These are phyloP conservation scores for Zootermopsis nevadensis DNA, from an alignment of 2,888 invertebrate genomes.

Conservation along the genomic window DNA sequence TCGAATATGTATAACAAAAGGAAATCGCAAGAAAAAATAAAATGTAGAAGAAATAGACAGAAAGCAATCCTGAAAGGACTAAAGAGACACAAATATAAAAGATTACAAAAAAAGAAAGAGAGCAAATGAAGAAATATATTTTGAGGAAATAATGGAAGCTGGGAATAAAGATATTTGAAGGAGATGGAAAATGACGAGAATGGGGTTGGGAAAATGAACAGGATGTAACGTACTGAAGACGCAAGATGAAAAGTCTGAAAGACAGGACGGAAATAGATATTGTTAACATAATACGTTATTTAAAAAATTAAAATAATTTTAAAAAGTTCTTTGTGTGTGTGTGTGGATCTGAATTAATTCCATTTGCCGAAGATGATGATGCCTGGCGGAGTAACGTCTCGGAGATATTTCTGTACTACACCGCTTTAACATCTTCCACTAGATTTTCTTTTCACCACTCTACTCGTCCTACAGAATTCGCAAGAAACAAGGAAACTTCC, in stretches of 20 bases:
- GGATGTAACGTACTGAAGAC: neutral
- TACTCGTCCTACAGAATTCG: neutral
- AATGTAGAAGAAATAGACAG: neutral
- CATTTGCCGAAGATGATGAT: neutral
- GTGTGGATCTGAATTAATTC: neutral
- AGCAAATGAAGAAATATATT: too few species aligned
- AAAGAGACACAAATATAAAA: too few species aligned
- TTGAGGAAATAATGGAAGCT: too few species aligned
- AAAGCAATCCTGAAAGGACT: neutral
- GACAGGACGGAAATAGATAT: neutral
- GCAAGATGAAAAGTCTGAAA: neutral
- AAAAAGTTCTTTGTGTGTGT: neutral
- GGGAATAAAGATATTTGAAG: too few species aligned
- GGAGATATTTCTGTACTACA: too few species aligned
- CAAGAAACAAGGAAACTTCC: neutral
- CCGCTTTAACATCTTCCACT: neutral
- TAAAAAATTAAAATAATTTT: neutral
- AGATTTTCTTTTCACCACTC: neutral
- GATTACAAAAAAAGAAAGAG: too few species aligned
- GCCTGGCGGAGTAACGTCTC: neutral
- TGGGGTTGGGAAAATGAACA: neutral
- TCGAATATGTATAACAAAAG: too few species aligned
- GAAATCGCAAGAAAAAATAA: too few species aligned
- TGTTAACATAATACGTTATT: constrained; percentile 5
- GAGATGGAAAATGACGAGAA: too few species aligned